Evolutionary conservation across 2,888 invertebrate genomes (phyloP).

Genomic region (Ochropacha duplaris): DNA sequence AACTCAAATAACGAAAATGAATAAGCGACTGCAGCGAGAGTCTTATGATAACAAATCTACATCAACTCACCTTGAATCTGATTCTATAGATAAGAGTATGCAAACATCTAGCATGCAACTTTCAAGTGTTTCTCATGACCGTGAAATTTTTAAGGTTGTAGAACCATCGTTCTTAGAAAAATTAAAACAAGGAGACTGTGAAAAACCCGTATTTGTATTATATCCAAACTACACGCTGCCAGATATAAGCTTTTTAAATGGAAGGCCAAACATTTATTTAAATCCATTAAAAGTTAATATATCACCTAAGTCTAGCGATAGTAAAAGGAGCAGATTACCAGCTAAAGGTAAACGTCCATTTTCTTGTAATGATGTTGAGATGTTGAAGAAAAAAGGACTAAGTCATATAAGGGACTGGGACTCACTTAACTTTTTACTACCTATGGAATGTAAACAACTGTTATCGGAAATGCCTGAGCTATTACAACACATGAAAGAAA

Average conservation of each 20-base stretch:
- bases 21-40: slow-evolving; percentile 65
- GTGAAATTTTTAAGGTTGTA: slow-evolving; percentile 83
- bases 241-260: slow-evolving; percentile 91
- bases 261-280: slow-evolving; percentile 86
- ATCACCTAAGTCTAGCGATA: slow-evolving; percentile 65
- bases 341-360: slow-evolving; percentile 85
- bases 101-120: slow-evolving; percentile 85
- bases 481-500: slow-evolving; percentile 84
- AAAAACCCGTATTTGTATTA: slow-evolving; percentile 93
- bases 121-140: slow-evolving; percentile 61
- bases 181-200: slow-evolving; percentile 84
- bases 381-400: slow-evolving; percentile 90
- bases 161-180: slow-evolving; percentile 88
- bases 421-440: slow-evolving; percentile 93
- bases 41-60: slow-evolving; percentile 72
- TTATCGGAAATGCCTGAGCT: slow-evolving; percentile 91
- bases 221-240: slow-evolving; percentile 96
- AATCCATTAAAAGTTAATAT: slow-evolving; percentile 86
- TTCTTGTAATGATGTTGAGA: slow-evolving; percentile 92
- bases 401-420: slow-evolving; percentile 97
- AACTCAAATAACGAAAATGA: slow-evolving; percentile 78
- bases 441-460: slow-evolving; percentile 91
- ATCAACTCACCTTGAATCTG: slow-evolving; percentile 78
- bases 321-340: slow-evolving; percentile 62
- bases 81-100: slow-evolving; percentile 88